Evolutionary conservation across 2,797 vertebrate species (phyloP), one percentile per base, ranked within the genome.

Genomic region (Forpus xanthops): DNA sequence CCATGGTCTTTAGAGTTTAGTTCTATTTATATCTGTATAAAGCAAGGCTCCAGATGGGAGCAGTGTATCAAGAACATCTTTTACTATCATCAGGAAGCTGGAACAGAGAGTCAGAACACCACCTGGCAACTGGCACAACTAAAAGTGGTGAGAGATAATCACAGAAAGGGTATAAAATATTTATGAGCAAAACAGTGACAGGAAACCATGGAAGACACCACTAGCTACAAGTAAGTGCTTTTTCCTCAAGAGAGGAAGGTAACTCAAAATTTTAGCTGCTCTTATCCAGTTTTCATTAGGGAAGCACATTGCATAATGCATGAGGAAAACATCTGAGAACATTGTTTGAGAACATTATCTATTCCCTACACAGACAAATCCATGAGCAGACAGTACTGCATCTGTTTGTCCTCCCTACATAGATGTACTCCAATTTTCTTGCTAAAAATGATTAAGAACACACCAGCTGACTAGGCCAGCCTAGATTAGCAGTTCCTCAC

Each of bases 261-360:
- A 95, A 74, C 62, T 89, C 55, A 25, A 78, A 84, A 42, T 93
- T 94, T 95, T 91, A 87, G 73, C 83, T 72, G 81, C 88, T 91
- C 55, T 89, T 82, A 89, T 33, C 52, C 77, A 78, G 87, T 81
- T 84, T 93, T 91, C 83, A 94, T 87, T 89, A 93, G 44, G 50
- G 64, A 96, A 92, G 13, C 6, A 4, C 17, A 6, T 33, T 97
- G 89, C 94, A 97, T 97, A 96, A 97, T 95, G 39, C 77, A 96
- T 96, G 87, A 97, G 87, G 39, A 82, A 92, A 78, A 84, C 71
- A 94, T 78, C 66, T 0, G 35, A 94, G 87, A 95, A 89, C 67
- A 93, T 41, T 64, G 78, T 45, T 56, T 86, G 78, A 94, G 75
- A 91, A 92, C 76, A 88, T 87, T 70, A 92, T 85, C 76, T 87